phyloP scores from a whole-genome alignment of 2,888 invertebrate species.

The Tipula vernalis region DNA sequence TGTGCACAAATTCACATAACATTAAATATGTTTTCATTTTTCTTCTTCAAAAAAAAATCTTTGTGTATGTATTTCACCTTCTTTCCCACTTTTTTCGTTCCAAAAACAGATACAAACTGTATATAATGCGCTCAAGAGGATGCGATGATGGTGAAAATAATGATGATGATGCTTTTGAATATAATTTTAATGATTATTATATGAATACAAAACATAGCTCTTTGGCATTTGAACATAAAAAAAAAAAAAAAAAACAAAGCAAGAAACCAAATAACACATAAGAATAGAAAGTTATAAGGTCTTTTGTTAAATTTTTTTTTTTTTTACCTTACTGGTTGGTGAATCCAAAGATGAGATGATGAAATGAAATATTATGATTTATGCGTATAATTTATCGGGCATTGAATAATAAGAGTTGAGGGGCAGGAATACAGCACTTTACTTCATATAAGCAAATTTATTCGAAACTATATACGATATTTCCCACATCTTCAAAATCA shows the following conservation, averaged over 20 bases:
- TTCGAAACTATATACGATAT: not conserved
- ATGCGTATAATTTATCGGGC: not conserved
- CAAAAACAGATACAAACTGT: not conserved
- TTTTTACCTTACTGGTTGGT: not conserved
- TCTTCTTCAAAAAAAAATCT: not conserved
- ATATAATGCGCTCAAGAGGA: not conserved
- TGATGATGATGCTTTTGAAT: not conserved
- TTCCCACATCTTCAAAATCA: not conserved
- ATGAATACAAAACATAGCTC: not conserved
- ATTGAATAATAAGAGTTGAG: not conserved
- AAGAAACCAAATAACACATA: not conserved
- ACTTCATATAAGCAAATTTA: not conserved
- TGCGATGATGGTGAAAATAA: not conserved
- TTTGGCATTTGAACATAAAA: conserved; percentile 4
- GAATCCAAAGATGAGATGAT: not conserved
- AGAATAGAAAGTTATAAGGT: conserved; percentile 4
- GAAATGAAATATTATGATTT: not conserved
- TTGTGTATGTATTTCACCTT: not conserved
- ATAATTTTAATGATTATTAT: not conserved
- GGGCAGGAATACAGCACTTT: not conserved
- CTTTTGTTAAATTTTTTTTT: not conserved
- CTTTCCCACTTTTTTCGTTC: not conserved
- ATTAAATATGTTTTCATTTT: not conserved
- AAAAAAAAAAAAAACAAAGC: not conserved
- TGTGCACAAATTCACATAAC: not conserved